phyloP scores from a whole-genome alignment of 2,888 invertebrate species.

The Patella pellucida region DNA sequence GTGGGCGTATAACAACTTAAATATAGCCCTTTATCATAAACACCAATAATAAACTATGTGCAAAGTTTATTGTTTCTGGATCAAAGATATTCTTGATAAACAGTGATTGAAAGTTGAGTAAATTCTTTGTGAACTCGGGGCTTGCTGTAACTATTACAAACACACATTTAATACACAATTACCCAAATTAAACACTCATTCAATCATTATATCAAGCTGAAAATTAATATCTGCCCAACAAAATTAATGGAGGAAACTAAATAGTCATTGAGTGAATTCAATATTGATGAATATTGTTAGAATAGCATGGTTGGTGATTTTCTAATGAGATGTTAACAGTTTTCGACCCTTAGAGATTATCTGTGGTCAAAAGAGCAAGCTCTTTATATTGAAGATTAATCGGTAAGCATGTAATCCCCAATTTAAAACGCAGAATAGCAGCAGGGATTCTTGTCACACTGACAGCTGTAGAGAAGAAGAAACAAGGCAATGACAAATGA shows the following conservation, averaged over 20 bases:
- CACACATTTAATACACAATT: too few species aligned
- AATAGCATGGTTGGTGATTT: neutral
- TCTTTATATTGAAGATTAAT: neutral
- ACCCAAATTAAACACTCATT: too few species aligned
- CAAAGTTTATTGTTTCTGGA: too few species aligned
- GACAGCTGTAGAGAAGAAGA: neutral
- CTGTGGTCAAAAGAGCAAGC: neutral
- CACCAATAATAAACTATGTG: too few species aligned
- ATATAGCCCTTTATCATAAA: too few species aligned
- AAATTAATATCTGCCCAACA: too few species aligned
- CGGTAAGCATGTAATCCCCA: slow-evolving; percentile 5
- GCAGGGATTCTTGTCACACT: neutral
- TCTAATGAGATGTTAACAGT: neutral
- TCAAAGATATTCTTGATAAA: too few species aligned
- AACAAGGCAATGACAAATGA: neutral
- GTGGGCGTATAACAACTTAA: too few species aligned
- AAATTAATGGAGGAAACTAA: neutral
- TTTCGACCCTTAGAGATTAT: neutral
- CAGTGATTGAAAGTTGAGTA: too few species aligned
- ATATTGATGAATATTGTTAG: neutral
- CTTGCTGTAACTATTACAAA: too few species aligned
- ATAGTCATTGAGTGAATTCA: neutral
- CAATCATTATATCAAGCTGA: too few species aligned
- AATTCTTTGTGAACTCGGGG: too few species aligned
- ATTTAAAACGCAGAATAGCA: neutral